Base-by-base conservation (phyloP, 2,888 invertebrate genomes). In the Acleris literana region DNA sequence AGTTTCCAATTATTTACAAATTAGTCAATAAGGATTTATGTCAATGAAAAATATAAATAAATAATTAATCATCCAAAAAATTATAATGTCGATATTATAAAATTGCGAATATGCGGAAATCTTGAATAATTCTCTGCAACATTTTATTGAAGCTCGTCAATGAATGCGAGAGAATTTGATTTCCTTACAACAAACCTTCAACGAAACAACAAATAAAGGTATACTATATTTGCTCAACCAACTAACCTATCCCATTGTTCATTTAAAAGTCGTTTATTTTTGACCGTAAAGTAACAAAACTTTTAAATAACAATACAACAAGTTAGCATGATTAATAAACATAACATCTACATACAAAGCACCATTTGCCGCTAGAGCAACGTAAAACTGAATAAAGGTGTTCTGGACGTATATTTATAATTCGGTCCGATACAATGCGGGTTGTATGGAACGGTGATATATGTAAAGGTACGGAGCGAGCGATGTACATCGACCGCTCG, bases 321-420 rank as follows among this genome's bases (percentile, higher is more conserved):
- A 53, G 55, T 5, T 43, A 39, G 13, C 17, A 18, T 52, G 39
- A 39, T 74, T 76, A 75, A 71, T 76, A 76, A 76, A 68, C 68
- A 67, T 72, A 80, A 77, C 72, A 80, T 75, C 76, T 83, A 80
- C 74, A 79, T 79, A 82, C 71, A 82, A 83, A 91, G 90, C 90
- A 90, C 90, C 90, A 90, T 86, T 84, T 74, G 82, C 82, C 82
- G 81, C 80, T 81, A 82, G 75, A 83, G 88, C 87, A 88, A 90
- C 85, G 79, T 74, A 88, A 88, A 75, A 55, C 17, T 43, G 69
- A 53, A 65, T 70, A 74, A 64, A 65, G 63, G 71, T 69, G 67
- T 71, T 70, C 77, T 82, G 84, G 87, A 87, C 87, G 88, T 86
- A 77, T 77, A 65, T 73, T 74, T 82, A 79, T 69, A 85, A 85